phyloP scores from a whole-genome alignment of 2,888 invertebrate genomes.

The Acronicta leporina region DNA sequence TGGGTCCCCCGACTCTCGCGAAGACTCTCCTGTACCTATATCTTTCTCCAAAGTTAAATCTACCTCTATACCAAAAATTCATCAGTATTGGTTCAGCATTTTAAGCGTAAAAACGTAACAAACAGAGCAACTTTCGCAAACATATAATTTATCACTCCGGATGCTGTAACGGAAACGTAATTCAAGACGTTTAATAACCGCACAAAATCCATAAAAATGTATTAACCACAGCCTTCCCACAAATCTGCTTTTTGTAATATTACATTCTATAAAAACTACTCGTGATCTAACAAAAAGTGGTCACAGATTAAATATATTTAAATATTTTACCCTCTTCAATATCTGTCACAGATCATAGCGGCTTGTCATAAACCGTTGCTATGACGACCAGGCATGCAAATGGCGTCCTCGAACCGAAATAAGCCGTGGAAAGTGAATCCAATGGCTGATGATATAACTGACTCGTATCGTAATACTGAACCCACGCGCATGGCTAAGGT shows the following conservation, averaged over 20 bases:
- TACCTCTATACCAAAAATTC: no score
- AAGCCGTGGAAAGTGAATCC: conserved; percentile 65
- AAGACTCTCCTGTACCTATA: no score
- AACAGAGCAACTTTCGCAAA: no score
- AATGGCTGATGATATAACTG: conserved; percentile 59
- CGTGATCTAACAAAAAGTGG: conserved; percentile 7
- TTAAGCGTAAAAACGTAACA: no score
- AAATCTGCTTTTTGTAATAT: background rate
- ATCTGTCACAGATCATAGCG: conserved; percentile 14
- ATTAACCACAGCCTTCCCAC: background rate
- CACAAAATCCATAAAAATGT: background rate
- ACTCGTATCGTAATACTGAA: conserved; percentile 43
- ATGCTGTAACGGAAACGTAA: no score
- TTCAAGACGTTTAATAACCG: background rate
- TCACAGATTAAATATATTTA: background rate
- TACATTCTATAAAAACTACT: background rate
- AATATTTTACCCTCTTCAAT: no score
- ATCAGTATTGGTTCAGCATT: no score
- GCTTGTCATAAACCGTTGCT: conserved; percentile 30
- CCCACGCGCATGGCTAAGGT: conserved; percentile 8
- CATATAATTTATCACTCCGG: no score
- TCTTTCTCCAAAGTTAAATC: no score
- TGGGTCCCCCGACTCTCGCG: no score
- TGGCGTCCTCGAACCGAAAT: conserved; percentile 47
- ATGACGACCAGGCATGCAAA: conserved; percentile 57